Evolutionary conservation across 2,113 vertebrate genomes (phyloP), one percentile per base, ranked within the genome.

Genomic region (Megalops atlanticus): DNA sequence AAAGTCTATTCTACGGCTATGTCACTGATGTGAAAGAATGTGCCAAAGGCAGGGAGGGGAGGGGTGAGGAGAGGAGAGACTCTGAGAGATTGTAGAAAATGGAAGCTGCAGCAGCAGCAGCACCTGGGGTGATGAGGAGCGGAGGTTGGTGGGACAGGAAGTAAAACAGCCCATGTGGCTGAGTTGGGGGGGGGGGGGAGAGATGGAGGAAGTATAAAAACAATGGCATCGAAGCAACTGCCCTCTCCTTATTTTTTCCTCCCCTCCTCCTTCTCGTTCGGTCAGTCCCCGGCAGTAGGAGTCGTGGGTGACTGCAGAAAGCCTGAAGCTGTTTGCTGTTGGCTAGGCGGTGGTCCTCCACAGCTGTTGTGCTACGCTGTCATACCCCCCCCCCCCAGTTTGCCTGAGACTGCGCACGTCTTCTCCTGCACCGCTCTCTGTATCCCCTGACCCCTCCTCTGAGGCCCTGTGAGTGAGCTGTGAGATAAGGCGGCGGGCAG

Each of bases 201-300:
- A 94, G 93, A 91, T 90, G 93, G 92, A 96, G 95, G 95, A 96
- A 95, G 94, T 94, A 83, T 86, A 89, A 85, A 82, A 76, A 86
- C 92, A 91, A 93, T 93, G 85, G 88, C 81, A 75, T 43, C 2
- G 79, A 84, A 83, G 86, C 82, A 8, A 77, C 8, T 78, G 78
- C 82, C 68, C 85, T 85, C 85, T 75, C 83, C 77, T 24, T 69
- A 24, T 36, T 5, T 64, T 64, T 64, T 10, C 11, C 11, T 31
- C 31, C 58, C n/a, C 4, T 31, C 24, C 24, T 31, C n/a, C 1
- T 18, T 58, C 21, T 1, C n/a, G 58, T 10, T n/a, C 0, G 58
- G 8, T 64, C n/a, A n/a, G n/a, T n/a, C n/a, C n/a, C 58, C 27
- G 12, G n/a, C 58, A 11, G 58, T 10, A 31, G 27, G n/a, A n/a